phyloP scores from a whole-genome alignment of 2,113 vertebrate genomes.

The Oryzias javanicus region DNA sequence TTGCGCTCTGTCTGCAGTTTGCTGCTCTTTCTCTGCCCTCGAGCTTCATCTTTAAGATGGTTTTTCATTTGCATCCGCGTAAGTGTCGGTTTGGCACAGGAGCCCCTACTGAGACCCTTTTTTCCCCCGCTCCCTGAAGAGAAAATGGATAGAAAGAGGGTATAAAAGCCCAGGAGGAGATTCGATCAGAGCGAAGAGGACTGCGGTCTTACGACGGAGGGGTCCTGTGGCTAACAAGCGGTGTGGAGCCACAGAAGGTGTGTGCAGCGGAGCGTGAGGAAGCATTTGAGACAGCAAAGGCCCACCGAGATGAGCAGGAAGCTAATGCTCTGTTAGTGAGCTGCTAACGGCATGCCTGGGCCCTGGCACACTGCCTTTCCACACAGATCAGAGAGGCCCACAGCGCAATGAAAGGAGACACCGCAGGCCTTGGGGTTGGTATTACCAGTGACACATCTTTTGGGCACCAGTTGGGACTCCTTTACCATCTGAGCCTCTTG shows the following conservation, averaged over 20 bases:
- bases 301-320: constrained; percentile 62
- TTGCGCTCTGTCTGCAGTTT: constrained; percentile 29
- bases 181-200: constrained; percentile 21
- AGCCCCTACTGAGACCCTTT: constrained; percentile 33
- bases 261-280: constrained; percentile 67
- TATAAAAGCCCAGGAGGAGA: constrained; percentile 36
- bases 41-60: constrained; percentile 9
- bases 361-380: constrained; percentile 55
- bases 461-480: constrained; percentile 70
- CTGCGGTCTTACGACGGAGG: constrained; percentile 46
- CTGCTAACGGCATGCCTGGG: constrained; percentile 72
- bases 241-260: constrained; percentile 72
- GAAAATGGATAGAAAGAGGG: constrained; percentile 8
- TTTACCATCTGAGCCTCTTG: constrained; percentile 69
- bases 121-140: constrained; percentile 14
- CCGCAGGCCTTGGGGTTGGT: constrained; percentile 63
- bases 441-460: constrained; percentile 75
- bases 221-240: constrained; percentile 58
- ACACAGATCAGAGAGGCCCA: constrained; percentile 65
- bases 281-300: constrained; percentile 66
- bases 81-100: constrained; percentile 5
- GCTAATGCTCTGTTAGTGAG: constrained; percentile 74
- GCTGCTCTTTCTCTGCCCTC: constrained; percentile 11
- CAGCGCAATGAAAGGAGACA: constrained; percentile 68
- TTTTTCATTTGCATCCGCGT: constrained; percentile 18